Evolutionary conservation across 2,113 vertebrate genomes (phyloP).

Genomic region (Colistium nudipinnis): DNA sequence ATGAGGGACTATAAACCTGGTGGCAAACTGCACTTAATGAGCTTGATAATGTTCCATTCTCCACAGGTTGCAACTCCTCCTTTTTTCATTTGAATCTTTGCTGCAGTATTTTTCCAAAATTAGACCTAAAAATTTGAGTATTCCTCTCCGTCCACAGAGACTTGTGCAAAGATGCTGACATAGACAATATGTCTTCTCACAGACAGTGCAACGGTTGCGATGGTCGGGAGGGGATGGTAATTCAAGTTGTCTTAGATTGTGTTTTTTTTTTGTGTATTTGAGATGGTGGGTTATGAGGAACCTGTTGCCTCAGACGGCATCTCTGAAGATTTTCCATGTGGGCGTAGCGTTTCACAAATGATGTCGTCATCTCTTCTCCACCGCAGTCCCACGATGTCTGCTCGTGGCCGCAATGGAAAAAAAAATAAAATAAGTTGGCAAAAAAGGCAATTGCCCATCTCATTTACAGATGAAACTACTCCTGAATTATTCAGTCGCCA

Average conservation of each 20-base stretch:
- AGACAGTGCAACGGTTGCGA: not conserved
- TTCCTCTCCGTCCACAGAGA: not conserved
- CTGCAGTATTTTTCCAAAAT: slow-evolving; percentile 37
- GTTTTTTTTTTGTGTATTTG: slow-evolving; percentile 36
- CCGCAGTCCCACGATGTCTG: not conserved
- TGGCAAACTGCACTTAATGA: slow-evolving; percentile 27
- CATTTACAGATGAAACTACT: slow-evolving; percentile 33
- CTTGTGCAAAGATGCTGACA: slow-evolving; percentile 3
- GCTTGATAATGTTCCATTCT: slow-evolving; percentile 14
- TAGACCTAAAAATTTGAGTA: not conserved
- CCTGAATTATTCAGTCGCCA: slow-evolving; percentile 46
- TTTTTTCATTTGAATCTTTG: slow-evolving; percentile 15
- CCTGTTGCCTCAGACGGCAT: slow-evolving; percentile 36
- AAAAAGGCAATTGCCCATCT: slow-evolving; percentile 1
- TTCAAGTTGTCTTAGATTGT: slow-evolving; percentile 36
- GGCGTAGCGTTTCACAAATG: slow-evolving; percentile 9
- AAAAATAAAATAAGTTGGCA: not conserved
- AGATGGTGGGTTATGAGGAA: slow-evolving; percentile 23
- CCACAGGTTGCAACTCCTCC: not conserved
- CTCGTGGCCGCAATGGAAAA: not conserved
- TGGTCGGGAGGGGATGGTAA: slow-evolving; percentile 26
- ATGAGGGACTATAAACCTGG: not conserved
- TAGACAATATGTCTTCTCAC: slow-evolving; percentile 23
- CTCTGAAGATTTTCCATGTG: slow-evolving; percentile 10
- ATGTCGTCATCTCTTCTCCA: slow-evolving; percentile 25